Conservation (phyloP, 1,140 invertebrate genomes). For the Eriocheir sinensis region DNA sequence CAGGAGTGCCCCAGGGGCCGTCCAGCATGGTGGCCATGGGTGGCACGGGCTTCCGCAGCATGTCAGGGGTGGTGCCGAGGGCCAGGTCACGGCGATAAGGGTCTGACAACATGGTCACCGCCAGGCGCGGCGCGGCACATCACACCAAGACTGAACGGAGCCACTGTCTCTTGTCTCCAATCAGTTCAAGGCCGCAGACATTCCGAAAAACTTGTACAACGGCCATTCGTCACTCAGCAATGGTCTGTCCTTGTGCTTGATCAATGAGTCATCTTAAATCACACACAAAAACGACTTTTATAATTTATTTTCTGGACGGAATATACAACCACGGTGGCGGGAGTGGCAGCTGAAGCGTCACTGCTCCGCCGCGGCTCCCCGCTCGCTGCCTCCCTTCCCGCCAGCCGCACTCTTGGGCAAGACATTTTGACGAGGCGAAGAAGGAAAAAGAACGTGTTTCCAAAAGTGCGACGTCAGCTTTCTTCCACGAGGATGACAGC, state of each 20-base stretch:
- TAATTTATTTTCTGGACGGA: too few relatives aligned
- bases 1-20: background rate
- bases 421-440: background rate
- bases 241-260: too few relatives aligned
- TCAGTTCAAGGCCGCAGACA: too few relatives aligned
- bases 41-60: background rate
- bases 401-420: background rate
- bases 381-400: background rate
- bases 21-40: background rate
- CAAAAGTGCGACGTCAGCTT: constrained; percentile 10
- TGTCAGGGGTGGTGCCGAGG: background rate
- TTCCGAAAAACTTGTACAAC: too few relatives aligned
- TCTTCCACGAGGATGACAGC: too few relatives aligned
- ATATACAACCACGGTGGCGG: too few relatives aligned
- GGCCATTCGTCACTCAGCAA: too few relatives aligned
- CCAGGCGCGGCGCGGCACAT: background rate
- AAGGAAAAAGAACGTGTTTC: background rate
- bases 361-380: too few relatives aligned
- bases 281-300: too few relatives aligned
- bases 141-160: too few relatives aligned
- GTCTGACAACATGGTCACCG: background rate
- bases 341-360: too few relatives aligned
- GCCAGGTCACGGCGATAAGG: background rate
- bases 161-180: background rate
- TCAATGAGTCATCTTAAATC: too few relatives aligned